A percentile compares a stretch with the other conserved stretches of the same genome.
Conservation (phyloP, 2,888 invertebrate genomes). For the Anticlea derivata region DNA sequence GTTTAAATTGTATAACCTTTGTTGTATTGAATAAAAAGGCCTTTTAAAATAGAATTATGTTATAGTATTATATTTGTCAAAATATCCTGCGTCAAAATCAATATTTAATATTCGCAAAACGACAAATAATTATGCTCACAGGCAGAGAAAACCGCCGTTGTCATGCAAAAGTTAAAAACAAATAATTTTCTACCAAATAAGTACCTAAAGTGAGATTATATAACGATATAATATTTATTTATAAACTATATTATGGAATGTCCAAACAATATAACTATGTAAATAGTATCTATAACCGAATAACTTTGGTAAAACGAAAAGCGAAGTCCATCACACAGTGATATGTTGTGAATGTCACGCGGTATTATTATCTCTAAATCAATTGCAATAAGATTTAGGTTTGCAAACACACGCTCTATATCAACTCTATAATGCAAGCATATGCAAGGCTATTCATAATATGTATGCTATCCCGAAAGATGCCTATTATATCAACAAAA, state of each 20-base stretch:
- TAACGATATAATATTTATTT: conserved; percentile 18
- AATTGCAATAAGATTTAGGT: background rate
- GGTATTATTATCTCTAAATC: conserved; percentile 7
- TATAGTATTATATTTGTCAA: background rate
- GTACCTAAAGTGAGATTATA: conserved; percentile 35
- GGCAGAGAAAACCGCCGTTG: background rate
- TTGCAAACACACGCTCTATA: background rate
- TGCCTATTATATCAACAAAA: too few species aligned
- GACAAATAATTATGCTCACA: background rate
- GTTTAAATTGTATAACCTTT: background rate
- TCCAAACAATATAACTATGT: conserved; percentile 28
- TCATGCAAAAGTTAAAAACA: conserved; percentile 10
- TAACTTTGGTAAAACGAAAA: conserved; percentile 32
- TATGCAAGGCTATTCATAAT: too few species aligned
- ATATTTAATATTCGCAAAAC: background rate
- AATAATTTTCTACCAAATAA: conserved; percentile 21
- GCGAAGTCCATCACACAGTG: conserved; percentile 14
- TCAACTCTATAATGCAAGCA: background rate
- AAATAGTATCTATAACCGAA: conserved; percentile 24
- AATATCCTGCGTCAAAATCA: background rate
- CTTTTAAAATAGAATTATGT: background rate
- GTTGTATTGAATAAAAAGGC: conserved; percentile 3
- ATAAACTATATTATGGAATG: conserved; percentile 34
- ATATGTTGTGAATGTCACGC: conserved; percentile 17
- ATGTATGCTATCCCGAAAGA: too few species aligned